phyloP scores from a whole-genome alignment of 2,797 vertebrate species.

The Microctenopoma steveboyesi region DNA sequence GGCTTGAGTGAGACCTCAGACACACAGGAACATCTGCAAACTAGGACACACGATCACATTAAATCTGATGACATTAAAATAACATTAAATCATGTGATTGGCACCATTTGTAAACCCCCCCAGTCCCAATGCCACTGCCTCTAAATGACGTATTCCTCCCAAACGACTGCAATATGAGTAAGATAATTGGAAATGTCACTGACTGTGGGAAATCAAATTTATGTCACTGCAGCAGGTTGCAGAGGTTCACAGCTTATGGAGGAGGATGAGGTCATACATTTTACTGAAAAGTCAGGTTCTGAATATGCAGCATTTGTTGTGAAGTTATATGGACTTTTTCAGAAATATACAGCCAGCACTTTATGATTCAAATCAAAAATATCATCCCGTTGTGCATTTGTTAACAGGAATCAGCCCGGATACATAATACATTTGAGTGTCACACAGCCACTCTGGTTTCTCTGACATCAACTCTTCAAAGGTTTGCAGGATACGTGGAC shows the following conservation, averaged over 20 bases:
- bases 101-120: background rate
- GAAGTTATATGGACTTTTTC: too few species aligned
- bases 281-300: too few species aligned
- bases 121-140: background rate
- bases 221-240: too few species aligned
- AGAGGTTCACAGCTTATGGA: too few species aligned
- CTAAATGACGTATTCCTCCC: conserved; percentile 14
- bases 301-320: too few species aligned
- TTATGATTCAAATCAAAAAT: too few species aligned
- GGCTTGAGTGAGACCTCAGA: background rate
- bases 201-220: conserved; percentile 5
- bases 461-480: conserved; percentile 41
- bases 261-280: too few species aligned
- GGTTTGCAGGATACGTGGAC: conserved; percentile 9
- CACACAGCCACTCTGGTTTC: conserved; percentile 25
- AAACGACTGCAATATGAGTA: background rate
- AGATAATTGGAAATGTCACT: conserved; percentile 20
- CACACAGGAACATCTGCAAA: background rate
- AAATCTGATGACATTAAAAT: background rate
- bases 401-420: background rate
- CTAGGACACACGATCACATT: background rate
- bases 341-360: too few species aligned
- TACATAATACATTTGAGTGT: background rate
- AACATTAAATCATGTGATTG: background rate
- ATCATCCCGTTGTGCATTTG: background rate